These are phyloP conservation scores for Plestiodon gilberti DNA, from an alignment of 2,113 vertebrate species.

Conservation along the genomic window DNA sequence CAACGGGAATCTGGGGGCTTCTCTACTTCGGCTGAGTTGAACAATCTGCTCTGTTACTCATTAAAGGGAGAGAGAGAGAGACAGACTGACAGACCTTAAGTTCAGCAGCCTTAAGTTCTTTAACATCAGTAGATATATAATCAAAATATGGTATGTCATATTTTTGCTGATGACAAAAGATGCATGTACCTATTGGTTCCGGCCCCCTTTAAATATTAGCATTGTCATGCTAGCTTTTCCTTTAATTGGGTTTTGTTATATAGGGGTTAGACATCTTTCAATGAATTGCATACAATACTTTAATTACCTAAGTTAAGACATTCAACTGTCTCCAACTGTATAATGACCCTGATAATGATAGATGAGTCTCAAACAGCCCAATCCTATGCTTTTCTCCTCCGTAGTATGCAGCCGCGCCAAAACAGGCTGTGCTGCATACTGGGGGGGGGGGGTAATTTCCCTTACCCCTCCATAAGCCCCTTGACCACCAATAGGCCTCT, in stretches of 20 bases:
- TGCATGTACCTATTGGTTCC: background rate
- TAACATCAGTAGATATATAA: background rate
- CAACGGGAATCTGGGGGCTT: background rate
- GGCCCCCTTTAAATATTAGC: background rate
- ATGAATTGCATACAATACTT: background rate
- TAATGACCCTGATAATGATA: background rate
- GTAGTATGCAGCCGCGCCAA: no score
- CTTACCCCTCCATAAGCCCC: no score
- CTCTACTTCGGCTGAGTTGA: background rate
- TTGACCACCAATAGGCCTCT: no score
- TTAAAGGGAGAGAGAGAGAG: background rate
- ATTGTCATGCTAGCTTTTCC: background rate
- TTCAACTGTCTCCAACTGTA: background rate
- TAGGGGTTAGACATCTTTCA: fast-evolving
- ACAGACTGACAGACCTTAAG: no score
- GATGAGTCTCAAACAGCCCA: no score
- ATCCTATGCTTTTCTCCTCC: no score
- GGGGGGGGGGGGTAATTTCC: no score
- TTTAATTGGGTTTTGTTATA: background rate
- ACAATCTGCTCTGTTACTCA: background rate
- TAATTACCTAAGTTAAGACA: background rate
- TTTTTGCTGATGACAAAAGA: background rate
- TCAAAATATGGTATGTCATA: background rate
- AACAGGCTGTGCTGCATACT: no score
- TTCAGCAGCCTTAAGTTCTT: background rate